Conservation (phyloP, 2,888 invertebrate species). For the Buathra laborator region DNA sequence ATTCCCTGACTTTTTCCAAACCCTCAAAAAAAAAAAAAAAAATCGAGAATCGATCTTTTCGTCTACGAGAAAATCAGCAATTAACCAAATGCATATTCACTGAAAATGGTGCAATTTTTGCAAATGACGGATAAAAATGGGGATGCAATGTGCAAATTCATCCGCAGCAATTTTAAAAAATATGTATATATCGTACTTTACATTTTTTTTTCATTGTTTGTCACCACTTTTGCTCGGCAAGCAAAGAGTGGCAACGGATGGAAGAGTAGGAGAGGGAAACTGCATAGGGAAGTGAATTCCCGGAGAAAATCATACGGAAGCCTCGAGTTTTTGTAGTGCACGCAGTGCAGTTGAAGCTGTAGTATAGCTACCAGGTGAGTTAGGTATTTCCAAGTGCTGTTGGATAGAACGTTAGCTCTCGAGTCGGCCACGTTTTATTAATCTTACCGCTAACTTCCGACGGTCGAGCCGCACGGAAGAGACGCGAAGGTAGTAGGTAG, state of each 20-base stretch:
- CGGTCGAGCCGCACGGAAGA: conserved; percentile 51
- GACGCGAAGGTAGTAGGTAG: conserved; percentile 14
- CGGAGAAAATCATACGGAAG: conserved; percentile 47
- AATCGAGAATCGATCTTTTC: no score
- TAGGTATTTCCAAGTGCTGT: conserved; percentile 56
- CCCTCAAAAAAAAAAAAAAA: no score
- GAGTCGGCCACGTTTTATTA: conserved; percentile 63
- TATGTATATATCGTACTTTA: neutral
- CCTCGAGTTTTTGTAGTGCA: conserved; percentile 19
- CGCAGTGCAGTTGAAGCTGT: conserved; percentile 17
- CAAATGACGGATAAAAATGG: no score
- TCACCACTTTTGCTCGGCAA: conserved; percentile 11
- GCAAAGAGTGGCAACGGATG: conserved; percentile 7
- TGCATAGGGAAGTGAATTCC: conserved; percentile 47
- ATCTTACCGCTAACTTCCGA: conserved; percentile 66
- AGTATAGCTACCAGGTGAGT: conserved; percentile 21
- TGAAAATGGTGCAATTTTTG: no score
- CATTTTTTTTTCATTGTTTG: conserved; percentile 23
- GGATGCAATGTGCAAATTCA: no score
- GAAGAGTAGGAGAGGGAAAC: conserved; percentile 38
- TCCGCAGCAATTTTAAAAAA: no score
- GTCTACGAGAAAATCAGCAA: no score
- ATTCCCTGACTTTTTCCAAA: no score
- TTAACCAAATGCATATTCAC: no score
- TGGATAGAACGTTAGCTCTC: conserved; percentile 55